phyloP scores from a whole-genome alignment of 37 sponge, comb jelly and placozoan genomes.

The Dysidea cf. avara region DNA sequence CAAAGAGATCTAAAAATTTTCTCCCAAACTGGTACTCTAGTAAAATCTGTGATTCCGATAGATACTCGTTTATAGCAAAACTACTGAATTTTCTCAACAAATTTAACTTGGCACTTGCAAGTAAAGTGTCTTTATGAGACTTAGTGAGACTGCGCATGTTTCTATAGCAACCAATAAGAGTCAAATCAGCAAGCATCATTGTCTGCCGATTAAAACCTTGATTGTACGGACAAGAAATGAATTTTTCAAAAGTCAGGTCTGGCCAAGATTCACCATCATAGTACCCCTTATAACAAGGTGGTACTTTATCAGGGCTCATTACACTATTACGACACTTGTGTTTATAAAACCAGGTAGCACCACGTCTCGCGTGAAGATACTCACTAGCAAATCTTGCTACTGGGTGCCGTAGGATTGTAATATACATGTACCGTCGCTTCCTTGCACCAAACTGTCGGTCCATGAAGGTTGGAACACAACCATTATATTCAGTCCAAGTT shows the following conservation, averaged over 20 bases:
- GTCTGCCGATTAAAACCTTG: conserved; percentile 85
- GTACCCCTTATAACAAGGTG: conserved; percentile 71
- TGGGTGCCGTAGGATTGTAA: conserved; percentile 74
- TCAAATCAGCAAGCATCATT: conserved; percentile 70
- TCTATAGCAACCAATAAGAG: conserved; percentile 53
- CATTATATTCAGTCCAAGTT: conserved; percentile 50
- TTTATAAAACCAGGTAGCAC: conserved; percentile 56
- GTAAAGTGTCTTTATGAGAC: conserved; percentile 19
- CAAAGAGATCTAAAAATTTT: conserved; percentile 43
- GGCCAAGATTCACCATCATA: conserved; percentile 51
- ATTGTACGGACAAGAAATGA: conserved; percentile 72
- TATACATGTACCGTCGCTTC: conserved; percentile 27
- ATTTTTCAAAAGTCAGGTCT: conserved; percentile 56
- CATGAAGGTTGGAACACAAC: conserved; percentile 52
- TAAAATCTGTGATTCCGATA: conserved; percentile 47
- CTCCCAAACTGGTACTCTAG: conserved; percentile 77
- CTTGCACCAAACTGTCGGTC: background rate
- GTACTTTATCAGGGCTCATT: conserved; percentile 31
- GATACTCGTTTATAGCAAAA: conserved; percentile 81
- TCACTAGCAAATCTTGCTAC: conserved; percentile 82
- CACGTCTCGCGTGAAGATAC: conserved; percentile 74
- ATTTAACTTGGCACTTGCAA: conserved; percentile 74
- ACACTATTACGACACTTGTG: conserved; percentile 33
- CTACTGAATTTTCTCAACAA: conserved; percentile 42
- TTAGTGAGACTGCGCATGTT: background rate